phyloP scores from a whole-genome alignment of 2,797 vertebrate species.

The Sparus aurata region DNA sequence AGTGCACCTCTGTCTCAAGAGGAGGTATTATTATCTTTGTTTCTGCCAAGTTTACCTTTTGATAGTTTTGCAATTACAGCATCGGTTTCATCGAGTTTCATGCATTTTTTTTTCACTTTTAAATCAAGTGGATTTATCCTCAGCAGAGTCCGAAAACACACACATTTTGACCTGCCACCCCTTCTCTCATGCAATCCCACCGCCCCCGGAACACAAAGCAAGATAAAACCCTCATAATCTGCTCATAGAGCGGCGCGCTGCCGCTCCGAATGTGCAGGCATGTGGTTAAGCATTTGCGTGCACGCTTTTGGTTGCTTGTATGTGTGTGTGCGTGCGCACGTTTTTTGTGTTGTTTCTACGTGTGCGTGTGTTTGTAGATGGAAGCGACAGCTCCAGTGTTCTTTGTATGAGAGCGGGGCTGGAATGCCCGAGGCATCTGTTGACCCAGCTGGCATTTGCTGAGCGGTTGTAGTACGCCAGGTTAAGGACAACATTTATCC shows the following conservation, averaged over 20 bases:
- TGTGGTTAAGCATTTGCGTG: constrained; percentile 43
- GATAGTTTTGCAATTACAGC: constrained; percentile 32
- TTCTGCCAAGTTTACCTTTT: not conserved
- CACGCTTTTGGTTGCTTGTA: not conserved
- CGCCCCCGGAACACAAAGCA: constrained; percentile 51
- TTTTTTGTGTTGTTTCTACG: too few relatives aligned
- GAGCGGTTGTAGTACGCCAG: constrained; percentile 72
- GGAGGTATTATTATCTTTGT: not conserved
- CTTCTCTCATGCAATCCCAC: constrained; percentile 49
- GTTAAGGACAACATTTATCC: constrained; percentile 80
- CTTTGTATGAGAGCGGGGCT: constrained; percentile 61
- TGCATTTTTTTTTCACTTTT: constrained; percentile 24
- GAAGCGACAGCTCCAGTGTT: constrained; percentile 58
- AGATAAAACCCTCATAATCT: constrained; percentile 79
- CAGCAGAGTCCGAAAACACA: constrained; percentile 42
- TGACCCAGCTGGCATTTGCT: constrained; percentile 83
- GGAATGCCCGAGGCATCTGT: constrained; percentile 78
- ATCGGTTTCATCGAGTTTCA: constrained; percentile 24
- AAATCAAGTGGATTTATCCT: constrained; percentile 47
- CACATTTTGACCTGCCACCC: constrained; percentile 59
- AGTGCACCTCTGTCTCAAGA: not conserved
- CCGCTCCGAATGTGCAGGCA: constrained; percentile 58
- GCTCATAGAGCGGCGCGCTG: constrained; percentile 58
- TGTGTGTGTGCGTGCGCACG: not conserved
- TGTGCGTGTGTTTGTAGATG: constrained; percentile 11